These are phyloP conservation scores for Latrodectus elegans DNA, from an alignment of 2,888 invertebrate genomes.

Conservation along the genomic window DNA sequence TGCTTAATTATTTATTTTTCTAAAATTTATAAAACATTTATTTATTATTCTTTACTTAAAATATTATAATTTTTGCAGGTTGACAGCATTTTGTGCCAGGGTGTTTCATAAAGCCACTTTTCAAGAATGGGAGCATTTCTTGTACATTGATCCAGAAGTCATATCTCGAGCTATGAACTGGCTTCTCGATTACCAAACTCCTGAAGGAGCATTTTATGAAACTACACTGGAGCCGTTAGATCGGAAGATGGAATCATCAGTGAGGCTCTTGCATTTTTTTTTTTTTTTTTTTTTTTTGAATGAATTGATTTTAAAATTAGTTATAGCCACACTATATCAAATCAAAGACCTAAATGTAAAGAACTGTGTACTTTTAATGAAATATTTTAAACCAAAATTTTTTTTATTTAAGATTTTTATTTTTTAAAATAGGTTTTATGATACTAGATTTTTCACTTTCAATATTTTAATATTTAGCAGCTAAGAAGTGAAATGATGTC, in stretches of 20 bases:
- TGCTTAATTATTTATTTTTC: no score
- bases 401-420: neutral
- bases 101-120: slow-evolving; percentile 93
- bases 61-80: slow-evolving; percentile 77
- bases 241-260: slow-evolving; percentile 87
- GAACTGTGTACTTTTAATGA: neutral
- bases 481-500: neutral
- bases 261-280: slow-evolving; percentile 11
- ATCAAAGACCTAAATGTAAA: no score
- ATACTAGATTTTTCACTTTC: neutral
- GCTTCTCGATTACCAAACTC: slow-evolving; percentile 88
- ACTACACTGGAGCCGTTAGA: slow-evolving; percentile 80
- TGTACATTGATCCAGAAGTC: slow-evolving; percentile 92
- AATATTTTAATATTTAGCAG: neutral
- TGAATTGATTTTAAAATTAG: neutral
- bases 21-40: no score
- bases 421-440: neutral
- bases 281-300: neutral
- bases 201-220: slow-evolving; percentile 92
- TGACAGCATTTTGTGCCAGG: slow-evolving; percentile 92
- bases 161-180: slow-evolving; percentile 89
- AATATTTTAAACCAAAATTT: neutral
- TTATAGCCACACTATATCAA: no score
- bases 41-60: neutral
- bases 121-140: slow-evolving; percentile 97